These are phyloP conservation scores for Drosophila quadrilineata DNA, from an alignment of 1,140 invertebrate genomes.

Conservation along the genomic window DNA sequence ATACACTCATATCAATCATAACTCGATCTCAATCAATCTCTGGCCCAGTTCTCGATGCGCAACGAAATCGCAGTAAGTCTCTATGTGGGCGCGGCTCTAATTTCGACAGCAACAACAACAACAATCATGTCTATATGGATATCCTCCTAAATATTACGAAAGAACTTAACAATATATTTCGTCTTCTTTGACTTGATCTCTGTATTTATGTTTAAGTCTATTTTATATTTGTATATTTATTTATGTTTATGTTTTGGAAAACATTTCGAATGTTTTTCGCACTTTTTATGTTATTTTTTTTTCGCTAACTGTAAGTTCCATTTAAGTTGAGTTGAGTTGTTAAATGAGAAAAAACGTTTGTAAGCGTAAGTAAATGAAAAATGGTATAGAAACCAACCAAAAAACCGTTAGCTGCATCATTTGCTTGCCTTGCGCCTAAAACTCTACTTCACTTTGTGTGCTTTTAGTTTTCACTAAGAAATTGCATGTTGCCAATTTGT, in stretches of 20 bases:
- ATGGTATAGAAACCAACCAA: constrained; percentile 7
- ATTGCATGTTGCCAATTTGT: constrained; percentile 42
- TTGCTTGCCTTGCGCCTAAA: constrained; percentile 35
- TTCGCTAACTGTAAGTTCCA: constrained; percentile 49
- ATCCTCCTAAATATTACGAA: constrained; percentile 6
- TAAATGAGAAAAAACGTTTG: constrained; percentile 20
- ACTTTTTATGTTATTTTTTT: constrained; percentile 23
- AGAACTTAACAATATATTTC: too few species aligned
- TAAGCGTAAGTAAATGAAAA: constrained; percentile 67
- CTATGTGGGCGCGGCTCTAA: constrained; percentile 41
- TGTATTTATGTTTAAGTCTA: constrained; percentile 32
- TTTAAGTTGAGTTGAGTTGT: constrained; percentile 44
- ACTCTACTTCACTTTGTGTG: too few species aligned
- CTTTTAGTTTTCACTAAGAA: constrained; percentile 34
- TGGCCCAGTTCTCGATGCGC: constrained; percentile 26
- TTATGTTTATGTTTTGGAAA: constrained; percentile 33
- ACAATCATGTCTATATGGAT: constrained; percentile 28
- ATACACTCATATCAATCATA: constrained; percentile 41
- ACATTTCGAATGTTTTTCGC: constrained; percentile 28
- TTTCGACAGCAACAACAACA: constrained; percentile 20
- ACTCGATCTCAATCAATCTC: constrained; percentile 20
- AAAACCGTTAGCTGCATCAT: constrained; percentile 38
- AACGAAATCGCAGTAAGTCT: constrained; percentile 64
- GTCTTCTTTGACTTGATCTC: too few species aligned
- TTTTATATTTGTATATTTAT: constrained; percentile 6